These are phyloP conservation scores for Dioctria linearis DNA, from an alignment of 2,888 invertebrate genomes.

Conservation along the genomic window DNA sequence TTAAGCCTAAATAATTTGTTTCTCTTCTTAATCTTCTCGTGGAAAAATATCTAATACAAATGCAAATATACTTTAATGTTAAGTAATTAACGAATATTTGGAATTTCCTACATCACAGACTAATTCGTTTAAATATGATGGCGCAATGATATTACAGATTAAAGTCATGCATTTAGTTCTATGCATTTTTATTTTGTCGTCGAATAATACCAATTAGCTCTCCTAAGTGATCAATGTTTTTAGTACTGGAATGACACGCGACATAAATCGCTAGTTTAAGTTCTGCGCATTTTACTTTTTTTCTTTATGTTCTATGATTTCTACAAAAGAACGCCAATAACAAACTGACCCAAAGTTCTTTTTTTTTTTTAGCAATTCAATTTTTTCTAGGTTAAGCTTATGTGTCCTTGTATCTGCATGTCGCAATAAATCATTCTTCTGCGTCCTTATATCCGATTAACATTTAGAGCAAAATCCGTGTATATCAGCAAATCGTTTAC, in stretches of 20 bases:
- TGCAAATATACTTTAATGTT: background rate
- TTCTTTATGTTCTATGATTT: too few relatives aligned
- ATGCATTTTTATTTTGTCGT: background rate
- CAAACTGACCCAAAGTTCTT: background rate
- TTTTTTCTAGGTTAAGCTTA: too few relatives aligned
- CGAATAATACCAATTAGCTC: background rate
- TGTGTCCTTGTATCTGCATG: too few relatives aligned
- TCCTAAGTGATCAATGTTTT: background rate
- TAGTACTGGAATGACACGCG: background rate
- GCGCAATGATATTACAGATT: background rate
- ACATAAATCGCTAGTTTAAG: background rate
- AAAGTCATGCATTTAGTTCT: background rate
- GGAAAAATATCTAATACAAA: background rate
- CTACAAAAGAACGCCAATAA: too few relatives aligned
- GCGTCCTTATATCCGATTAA: too few relatives aligned
- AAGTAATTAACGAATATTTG: too few relatives aligned
- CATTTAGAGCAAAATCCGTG: too few relatives aligned
- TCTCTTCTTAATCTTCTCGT: background rate
- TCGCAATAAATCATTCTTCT: too few relatives aligned
- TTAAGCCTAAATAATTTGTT: too few relatives aligned
- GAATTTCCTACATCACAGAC: background rate
- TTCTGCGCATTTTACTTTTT: too few relatives aligned
- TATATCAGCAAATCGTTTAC: too few relatives aligned
- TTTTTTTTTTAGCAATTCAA: background rate
- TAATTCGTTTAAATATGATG: background rate